These are phyloP conservation scores for Epinotia nisella DNA, from an alignment of 2,888 invertebrate genomes.

Conservation along the genomic window DNA sequence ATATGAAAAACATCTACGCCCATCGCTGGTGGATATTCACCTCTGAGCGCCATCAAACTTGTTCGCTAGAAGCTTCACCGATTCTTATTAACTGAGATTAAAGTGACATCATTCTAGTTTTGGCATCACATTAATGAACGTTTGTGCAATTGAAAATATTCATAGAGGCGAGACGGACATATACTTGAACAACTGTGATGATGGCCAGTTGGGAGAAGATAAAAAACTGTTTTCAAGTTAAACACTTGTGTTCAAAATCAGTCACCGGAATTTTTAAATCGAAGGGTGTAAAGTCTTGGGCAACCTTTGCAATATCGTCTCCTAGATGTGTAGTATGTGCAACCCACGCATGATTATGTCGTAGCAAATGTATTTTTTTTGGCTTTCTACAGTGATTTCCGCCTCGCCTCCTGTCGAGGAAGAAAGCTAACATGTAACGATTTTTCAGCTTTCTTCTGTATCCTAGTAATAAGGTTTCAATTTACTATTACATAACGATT, in stretches of 20 bases:
- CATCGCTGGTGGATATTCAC: too few relatives aligned
- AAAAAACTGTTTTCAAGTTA: too few relatives aligned
- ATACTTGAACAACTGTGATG: neutral
- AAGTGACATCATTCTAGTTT: neutral
- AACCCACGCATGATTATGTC: neutral
- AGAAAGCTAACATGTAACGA: neutral
- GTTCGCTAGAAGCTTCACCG: too few relatives aligned
- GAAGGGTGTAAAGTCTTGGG: neutral
- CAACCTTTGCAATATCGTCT: neutral
- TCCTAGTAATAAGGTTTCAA: neutral
- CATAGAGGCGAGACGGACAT: slow-evolving; percentile 17
- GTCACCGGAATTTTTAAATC: too few relatives aligned
- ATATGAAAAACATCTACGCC: too few relatives aligned
- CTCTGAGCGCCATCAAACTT: too few relatives aligned
- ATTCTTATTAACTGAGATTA: neutral
- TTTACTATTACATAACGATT: neutral
- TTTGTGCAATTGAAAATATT: slow-evolving; percentile 3
- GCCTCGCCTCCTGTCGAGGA: neutral
- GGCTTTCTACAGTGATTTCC: neutral
- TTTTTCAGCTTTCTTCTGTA: neutral
- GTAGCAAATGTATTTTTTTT: neutral
- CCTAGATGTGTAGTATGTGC: neutral
- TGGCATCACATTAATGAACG: slow-evolving; percentile 8
- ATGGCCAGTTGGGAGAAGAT: neutral
- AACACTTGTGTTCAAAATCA: too few relatives aligned